Evolutionary conservation across 2,888 invertebrate genomes (phyloP).

Genomic region (Napeogenes sylphis): DNA sequence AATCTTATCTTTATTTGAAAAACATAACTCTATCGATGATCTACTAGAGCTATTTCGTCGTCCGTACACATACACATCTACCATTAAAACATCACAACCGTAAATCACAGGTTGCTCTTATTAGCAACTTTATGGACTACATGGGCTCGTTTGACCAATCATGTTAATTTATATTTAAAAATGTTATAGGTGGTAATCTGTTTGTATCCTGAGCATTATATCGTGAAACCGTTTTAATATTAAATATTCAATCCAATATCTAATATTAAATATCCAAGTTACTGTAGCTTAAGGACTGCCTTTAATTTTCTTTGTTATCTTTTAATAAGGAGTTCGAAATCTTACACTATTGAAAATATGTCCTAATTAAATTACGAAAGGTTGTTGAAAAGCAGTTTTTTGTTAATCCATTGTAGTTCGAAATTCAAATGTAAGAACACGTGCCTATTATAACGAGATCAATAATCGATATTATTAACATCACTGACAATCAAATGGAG

Average conservation of each 20-base stretch:
- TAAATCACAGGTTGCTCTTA: conserved; percentile 36
- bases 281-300: no score
- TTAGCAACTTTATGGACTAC: conserved; percentile 35
- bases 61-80: no score
- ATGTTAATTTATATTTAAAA: conserved; percentile 56
- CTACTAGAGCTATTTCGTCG: conserved; percentile 13
- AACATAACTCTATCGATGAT: conserved; percentile 17
- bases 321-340: no score
- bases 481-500: conserved; percentile 52
- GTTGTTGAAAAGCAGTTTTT: no score
- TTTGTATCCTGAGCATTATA: conserved; percentile 28
- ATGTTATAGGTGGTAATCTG: conserved; percentile 49
- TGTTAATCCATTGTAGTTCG: no score
- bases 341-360: no score
- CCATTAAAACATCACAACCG: conserved; percentile 16
- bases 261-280: no score
- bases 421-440: conserved; percentile 13
- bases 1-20: conserved; percentile 26
- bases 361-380: no score
- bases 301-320: no score
- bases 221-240: no score
- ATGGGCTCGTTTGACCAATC: conserved; percentile 39
- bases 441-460: conserved; percentile 31
- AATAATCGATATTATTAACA: conserved; percentile 47
- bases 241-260: no score